Conservation (phyloP, 2,888 invertebrate species). For the Agelastica alni region DNA sequence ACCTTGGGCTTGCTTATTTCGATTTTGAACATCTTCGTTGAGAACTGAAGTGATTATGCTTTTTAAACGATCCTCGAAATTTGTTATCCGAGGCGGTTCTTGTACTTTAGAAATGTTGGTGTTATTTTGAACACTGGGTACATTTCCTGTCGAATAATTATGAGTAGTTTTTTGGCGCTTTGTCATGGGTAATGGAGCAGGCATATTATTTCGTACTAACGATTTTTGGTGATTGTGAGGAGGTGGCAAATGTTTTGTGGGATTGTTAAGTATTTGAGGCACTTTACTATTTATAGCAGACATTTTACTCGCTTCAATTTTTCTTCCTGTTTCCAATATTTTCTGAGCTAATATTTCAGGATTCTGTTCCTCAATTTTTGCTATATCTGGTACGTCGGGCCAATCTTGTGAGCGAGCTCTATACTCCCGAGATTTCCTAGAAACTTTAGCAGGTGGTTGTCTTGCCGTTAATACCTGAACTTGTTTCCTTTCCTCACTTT, state of each 20-base stretch:
- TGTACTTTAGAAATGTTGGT: slow-evolving; percentile 55
- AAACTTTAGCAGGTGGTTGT: slow-evolving; percentile 49
- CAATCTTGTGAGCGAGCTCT: slow-evolving; percentile 85
- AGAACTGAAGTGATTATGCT: slow-evolving; percentile 84
- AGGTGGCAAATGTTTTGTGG: slow-evolving; percentile 26
- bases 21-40: slow-evolving; percentile 77
- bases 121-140: slow-evolving; percentile 22
- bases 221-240: slow-evolving; percentile 38
- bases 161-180: slow-evolving; percentile 50
- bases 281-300: slow-evolving; percentile 42
- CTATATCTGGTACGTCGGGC: slow-evolving; percentile 89
- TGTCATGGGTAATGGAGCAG: slow-evolving; percentile 49
- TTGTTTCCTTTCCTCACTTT: slow-evolving; percentile 66
- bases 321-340: slow-evolving; percentile 85
- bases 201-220: slow-evolving; percentile 50
- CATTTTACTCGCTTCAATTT: slow-evolving; percentile 83
- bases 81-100: slow-evolving; percentile 83
- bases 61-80: slow-evolving; percentile 88
- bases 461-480: slow-evolving; percentile 45
- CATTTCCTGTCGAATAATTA: slow-evolving; percentile 30
- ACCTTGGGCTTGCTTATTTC: slow-evolving; percentile 52
- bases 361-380: slow-evolving; percentile 90
- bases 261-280: slow-evolving; percentile 26
- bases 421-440: slow-evolving; percentile 71
- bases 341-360: slow-evolving; percentile 89